These are phyloP conservation scores for Micrasema minimum DNA, from an alignment of 1,140 invertebrate genomes.

Conservation along the genomic window DNA sequence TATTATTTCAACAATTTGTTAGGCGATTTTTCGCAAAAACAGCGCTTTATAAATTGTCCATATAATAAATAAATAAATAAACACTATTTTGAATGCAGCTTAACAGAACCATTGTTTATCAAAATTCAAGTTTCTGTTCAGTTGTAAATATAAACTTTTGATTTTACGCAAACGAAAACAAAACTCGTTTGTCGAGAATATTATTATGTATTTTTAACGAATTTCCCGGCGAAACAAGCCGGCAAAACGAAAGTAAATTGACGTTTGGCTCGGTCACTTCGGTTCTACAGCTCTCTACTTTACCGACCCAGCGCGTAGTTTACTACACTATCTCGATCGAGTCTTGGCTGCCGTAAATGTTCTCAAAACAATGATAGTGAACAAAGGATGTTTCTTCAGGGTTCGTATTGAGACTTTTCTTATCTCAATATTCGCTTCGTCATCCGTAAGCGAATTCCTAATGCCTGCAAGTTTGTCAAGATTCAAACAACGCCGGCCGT, in stretches of 20 bases:
- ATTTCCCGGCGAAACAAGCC: slow-evolving; percentile 9
- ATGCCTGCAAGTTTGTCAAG: slow-evolving; percentile 6
- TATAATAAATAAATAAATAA: too few relatives aligned
- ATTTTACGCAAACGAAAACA: slow-evolving; percentile 32
- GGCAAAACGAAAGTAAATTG: slow-evolving; percentile 36
- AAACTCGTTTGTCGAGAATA: slow-evolving; percentile 29
- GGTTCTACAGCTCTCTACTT: slow-evolving; percentile 3
- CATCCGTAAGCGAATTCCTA: background rate
- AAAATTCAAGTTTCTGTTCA: too few relatives aligned
- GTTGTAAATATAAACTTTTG: slow-evolving; percentile 30
- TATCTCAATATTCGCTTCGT: slow-evolving; percentile 12
- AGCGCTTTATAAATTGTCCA: too few relatives aligned
- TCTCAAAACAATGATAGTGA: background rate
- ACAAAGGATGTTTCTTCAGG: background rate
- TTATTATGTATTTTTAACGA: slow-evolving; percentile 4
- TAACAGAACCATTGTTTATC: too few relatives aligned
- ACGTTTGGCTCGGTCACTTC: slow-evolving; percentile 19
- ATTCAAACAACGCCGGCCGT: slow-evolving; percentile 15
- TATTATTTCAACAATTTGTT: too few relatives aligned
- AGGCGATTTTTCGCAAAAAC: too few relatives aligned
- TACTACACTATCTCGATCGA: slow-evolving; percentile 1
- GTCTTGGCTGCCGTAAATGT: slow-evolving; percentile 5
- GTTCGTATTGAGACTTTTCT: background rate
- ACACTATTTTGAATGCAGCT: too few relatives aligned
- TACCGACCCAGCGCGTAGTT: slow-evolving; percentile 7